These are phyloP conservation scores for Pseudomyrmex gracilis DNA, from an alignment of 1,140 invertebrate genomes.

Conservation along the genomic window DNA sequence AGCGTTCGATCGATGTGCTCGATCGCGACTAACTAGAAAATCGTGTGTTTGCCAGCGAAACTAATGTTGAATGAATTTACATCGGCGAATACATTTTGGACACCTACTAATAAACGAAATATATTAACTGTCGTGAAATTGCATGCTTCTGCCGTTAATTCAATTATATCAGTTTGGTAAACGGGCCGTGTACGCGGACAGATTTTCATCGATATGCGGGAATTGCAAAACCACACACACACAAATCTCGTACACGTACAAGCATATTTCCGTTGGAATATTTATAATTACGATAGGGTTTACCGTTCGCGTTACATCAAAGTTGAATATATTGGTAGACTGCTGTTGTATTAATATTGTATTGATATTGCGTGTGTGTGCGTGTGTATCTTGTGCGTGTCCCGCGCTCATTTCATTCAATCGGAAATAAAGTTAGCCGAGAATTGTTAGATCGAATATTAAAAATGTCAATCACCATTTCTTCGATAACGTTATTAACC, in stretches of 20 bases:
- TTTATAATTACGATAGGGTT: slow-evolving; percentile 44
- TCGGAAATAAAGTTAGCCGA: slow-evolving; percentile 12
- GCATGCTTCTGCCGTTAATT: slow-evolving; percentile 50
- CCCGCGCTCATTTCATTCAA: not conserved
- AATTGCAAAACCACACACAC: slow-evolving; percentile 35
- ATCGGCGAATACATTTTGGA: not conserved
- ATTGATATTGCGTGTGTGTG: slow-evolving; percentile 36
- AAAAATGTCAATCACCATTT: slow-evolving; percentile 8
- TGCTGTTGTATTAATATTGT: slow-evolving; percentile 47
- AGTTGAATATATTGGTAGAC: slow-evolving; percentile 40
- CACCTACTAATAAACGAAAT: slow-evolving; percentile 14
- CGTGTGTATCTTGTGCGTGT: not conserved
- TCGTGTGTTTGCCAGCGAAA: not conserved
- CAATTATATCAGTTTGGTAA: slow-evolving; percentile 41
- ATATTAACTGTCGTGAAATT: slow-evolving; percentile 46
- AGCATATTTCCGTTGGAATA: slow-evolving; percentile 43
- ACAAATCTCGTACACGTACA: too few species aligned
- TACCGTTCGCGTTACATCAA: slow-evolving; percentile 45
- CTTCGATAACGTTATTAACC: not conserved
- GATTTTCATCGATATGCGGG: slow-evolving; percentile 29
- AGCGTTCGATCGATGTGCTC: too few species aligned
- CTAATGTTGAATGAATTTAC: not conserved
- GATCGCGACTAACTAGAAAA: not conserved
- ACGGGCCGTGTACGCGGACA: slow-evolving; percentile 6
- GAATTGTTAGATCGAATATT: slow-evolving; percentile 23